phyloP scores from a whole-genome alignment of 2,888 invertebrate genomes.

The Sphecodes monilicornis region DNA sequence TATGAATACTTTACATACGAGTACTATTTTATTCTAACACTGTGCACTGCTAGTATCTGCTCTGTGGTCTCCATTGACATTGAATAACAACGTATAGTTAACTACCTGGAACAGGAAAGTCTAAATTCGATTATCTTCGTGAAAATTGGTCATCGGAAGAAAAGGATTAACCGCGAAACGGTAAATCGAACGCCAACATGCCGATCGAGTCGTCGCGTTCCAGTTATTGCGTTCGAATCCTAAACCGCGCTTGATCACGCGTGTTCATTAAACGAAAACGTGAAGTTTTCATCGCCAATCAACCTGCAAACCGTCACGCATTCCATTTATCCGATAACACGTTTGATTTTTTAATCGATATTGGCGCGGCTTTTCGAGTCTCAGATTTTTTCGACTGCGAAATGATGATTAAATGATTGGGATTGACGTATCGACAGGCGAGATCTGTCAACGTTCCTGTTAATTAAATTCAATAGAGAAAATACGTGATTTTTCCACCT shows the following conservation, averaged over 20 bases:
- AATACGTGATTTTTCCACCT: not conserved
- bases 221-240: conserved; percentile 20
- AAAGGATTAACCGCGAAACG: not conserved
- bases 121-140: not conserved
- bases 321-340: conserved; percentile 12
- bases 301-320: not conserved
- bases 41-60: too few species aligned
- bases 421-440: conserved; percentile 12
- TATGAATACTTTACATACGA: too few species aligned
- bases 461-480: not conserved
- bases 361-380: not conserved
- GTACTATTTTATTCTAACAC: too few species aligned
- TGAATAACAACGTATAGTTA: not conserved
- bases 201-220: conserved; percentile 1
- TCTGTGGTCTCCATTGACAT: too few species aligned
- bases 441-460: not conserved
- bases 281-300: conserved; percentile 10
- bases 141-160: not conserved
- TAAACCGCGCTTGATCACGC: conserved; percentile 19
- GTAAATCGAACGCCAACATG: not conserved
- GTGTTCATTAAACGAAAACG: conserved; percentile 28
- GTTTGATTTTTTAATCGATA: conserved; percentile 27
- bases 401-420: conserved; percentile 14
- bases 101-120: not conserved
- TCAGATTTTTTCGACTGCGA: conserved; percentile 11